Base-by-base conservation (phyloP, 2,888 invertebrate genomes). In the Rhaphigaster nebulosa region DNA sequence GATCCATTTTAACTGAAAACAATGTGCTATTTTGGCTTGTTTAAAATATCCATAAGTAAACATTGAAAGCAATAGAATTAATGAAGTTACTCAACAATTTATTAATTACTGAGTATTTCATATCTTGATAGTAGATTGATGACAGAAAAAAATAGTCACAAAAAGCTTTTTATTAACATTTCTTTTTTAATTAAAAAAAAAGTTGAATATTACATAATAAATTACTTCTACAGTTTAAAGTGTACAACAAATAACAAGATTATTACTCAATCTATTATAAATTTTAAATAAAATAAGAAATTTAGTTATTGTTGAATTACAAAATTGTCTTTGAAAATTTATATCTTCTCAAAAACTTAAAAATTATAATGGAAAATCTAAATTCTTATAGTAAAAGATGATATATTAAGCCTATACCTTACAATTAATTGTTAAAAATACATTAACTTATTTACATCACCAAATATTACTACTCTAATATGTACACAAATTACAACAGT, bases 391-490 rank as follows among this genome's bases (percentile, higher is more conserved):
- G 60, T 60, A n/a, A 60, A 60, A 60, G 60, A 60, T n/a, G 60
- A 60, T 60, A n/a, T n/a, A 60, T n/a, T n/a, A 10, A 10, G 18
- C 20, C 34, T 34, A 70, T 18, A 8, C 18, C 70, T 70, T 34
- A 70, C 18, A 70, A 34, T 70, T 34, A 15, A 18, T 70, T 34
- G 70, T 70, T 84, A 84, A 45, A 84, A 84, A 84, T 45, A 84
- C 45, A 84, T 34, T 10, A 45, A 84, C 80, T 84, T 84, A 84
- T 84, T 26, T 84, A 84, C 80, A 84, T 45, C 80, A 80, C 80
- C 76, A 84, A 84, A 45, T 84, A 84, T 84, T 26, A 84, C 45
- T 84, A 84, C 45, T 26, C 80, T 84, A 84, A 41, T 84, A 84
- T 84, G 1, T 84, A 84, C 80, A 84, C 80, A 84, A 84, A 84